Conservation (phyloP, 2,888 invertebrate genomes). For the Mythimna loreyi region DNA sequence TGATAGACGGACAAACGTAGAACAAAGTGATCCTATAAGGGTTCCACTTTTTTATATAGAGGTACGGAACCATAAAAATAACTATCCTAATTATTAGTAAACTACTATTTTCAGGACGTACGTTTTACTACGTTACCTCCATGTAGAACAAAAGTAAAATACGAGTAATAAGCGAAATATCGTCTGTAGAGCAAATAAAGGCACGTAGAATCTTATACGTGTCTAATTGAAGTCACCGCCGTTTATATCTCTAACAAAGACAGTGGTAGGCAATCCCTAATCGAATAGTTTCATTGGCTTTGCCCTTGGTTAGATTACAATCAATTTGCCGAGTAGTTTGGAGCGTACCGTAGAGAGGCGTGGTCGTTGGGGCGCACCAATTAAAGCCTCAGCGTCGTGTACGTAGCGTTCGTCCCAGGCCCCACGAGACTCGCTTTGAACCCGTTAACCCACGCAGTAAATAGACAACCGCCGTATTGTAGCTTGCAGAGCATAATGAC, state of each 20-base stretch:
- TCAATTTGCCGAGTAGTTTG: constrained; percentile 59
- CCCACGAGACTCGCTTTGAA: constrained; percentile 58
- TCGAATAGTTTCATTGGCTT: constrained; percentile 58
- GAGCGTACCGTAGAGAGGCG: constrained; percentile 42
- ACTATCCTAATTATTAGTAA: too few species aligned
- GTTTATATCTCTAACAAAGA: constrained; percentile 22
- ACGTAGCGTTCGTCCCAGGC: constrained; percentile 15
- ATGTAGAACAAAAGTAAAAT: too few species aligned
- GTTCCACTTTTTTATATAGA: too few species aligned
- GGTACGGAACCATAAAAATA: too few species aligned
- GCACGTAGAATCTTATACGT: constrained; percentile 22
- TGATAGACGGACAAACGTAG: too few species aligned
- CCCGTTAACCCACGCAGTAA: constrained; percentile 56
- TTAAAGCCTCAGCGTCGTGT: constrained; percentile 45
- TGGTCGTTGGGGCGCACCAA: constrained; percentile 57
- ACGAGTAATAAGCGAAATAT: not conserved
- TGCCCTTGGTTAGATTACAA: constrained; percentile 59
- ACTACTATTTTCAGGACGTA: too few species aligned
- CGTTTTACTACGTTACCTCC: too few species aligned
- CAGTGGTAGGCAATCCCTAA: constrained; percentile 37
- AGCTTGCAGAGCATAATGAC: constrained; percentile 47
- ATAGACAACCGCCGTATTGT: constrained; percentile 48
- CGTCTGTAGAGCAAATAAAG: not conserved
- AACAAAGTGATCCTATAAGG: too few species aligned
- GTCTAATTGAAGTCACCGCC: constrained; percentile 12